Evolutionary conservation across 2,888 invertebrate species (phyloP).

Genomic region (Sarcophaga rosellei): DNA sequence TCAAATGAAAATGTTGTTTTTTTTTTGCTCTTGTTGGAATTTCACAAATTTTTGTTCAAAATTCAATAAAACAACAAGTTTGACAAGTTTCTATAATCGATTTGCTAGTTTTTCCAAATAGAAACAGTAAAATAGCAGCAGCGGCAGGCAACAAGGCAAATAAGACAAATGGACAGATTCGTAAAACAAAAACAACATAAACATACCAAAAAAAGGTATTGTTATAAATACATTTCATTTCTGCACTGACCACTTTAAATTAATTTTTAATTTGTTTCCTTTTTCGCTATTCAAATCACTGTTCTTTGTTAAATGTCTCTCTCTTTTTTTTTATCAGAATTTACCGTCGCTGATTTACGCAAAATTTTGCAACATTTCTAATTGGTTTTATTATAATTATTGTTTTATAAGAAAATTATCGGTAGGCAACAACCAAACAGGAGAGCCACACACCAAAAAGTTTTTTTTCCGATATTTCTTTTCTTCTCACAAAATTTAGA

Average conservation of each 20-base stretch:
- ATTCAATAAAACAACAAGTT: conserved; percentile 60
- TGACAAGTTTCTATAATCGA: conserved; percentile 54
- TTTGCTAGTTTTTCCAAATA: conserved; percentile 59
- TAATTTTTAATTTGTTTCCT: conserved; percentile 24
- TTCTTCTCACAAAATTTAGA: conserved; percentile 35
- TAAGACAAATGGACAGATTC: not conserved
- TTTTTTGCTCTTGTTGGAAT: not conserved
- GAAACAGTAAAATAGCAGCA: conserved; percentile 9
- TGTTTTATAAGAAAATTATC: not conserved
- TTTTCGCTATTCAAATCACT: conserved; percentile 14
- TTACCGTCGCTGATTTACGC: not conserved
- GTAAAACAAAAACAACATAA: conserved; percentile 29
- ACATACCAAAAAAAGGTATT: conserved; percentile 51
- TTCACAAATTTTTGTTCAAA: conserved; percentile 41
- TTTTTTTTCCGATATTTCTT: not conserved
- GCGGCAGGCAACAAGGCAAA: not conserved
- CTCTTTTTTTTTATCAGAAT: conserved; percentile 19
- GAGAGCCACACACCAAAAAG: conserved; percentile 38
- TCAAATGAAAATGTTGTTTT: not conserved
- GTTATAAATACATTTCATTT: not conserved
- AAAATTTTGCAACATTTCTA: conserved; percentile 17
- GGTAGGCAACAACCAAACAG: conserved; percentile 3
- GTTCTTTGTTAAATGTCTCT: not conserved
- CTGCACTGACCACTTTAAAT: conserved; percentile 63
- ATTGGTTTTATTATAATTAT: not conserved